Percentiles rank a stretch among this genome's conserved stretches.
These are phyloP conservation scores for Sisor rabdophorus DNA, from an alignment of 2,113 vertebrate genomes.

Conservation along the genomic window DNA sequence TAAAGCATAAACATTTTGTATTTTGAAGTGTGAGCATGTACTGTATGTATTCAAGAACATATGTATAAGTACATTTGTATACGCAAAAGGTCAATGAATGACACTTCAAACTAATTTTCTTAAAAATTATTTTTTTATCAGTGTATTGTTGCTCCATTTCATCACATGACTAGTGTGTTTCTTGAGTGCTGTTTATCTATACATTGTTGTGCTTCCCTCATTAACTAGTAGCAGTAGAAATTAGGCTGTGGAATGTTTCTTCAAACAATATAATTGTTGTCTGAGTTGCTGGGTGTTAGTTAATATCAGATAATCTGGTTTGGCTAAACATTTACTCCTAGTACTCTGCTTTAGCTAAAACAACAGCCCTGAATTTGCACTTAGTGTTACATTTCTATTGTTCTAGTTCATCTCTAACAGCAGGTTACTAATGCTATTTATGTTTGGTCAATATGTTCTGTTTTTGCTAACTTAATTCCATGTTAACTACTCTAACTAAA, in stretches of 20 bases:
- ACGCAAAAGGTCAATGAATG: too few relatives aligned
- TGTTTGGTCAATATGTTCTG: neutral
- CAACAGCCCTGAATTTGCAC: conserved; percentile 3
- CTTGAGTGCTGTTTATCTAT: neutral
- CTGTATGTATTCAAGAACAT: neutral
- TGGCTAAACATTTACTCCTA: neutral
- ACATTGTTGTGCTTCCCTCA: neutral
- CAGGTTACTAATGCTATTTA: neutral
- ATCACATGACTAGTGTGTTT: neutral
- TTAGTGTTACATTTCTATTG: neutral
- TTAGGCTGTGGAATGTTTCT: neutral
- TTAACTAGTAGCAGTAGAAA: neutral
- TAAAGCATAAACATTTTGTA: neutral
- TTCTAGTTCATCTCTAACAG: neutral
- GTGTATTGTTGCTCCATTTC: too few relatives aligned
- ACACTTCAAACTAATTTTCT: too few relatives aligned
- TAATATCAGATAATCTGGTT: neutral
- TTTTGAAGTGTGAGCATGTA: neutral
- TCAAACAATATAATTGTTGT: conserved; percentile 13
- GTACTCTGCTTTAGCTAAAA: neutral
- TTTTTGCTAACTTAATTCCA: neutral
- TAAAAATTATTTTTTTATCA: too few relatives aligned
- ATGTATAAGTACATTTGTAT: neutral
- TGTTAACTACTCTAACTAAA: neutral
- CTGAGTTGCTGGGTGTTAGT: neutral